Conservation (phyloP, 2,797 vertebrate genomes). For the Aphelocoma californica region DNA sequence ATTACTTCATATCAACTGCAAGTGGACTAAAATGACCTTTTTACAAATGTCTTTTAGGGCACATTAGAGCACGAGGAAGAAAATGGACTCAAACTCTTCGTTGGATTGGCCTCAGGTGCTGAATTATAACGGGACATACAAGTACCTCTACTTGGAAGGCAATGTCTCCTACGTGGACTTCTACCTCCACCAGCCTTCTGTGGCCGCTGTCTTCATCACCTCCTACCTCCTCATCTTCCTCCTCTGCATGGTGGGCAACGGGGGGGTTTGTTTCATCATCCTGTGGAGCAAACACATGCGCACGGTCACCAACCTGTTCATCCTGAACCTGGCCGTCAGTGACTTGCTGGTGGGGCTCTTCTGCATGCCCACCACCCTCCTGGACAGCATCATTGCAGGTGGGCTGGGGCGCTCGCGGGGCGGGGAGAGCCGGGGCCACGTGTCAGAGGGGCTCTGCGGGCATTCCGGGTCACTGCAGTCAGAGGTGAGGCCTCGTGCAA, state of each 20-base stretch:
- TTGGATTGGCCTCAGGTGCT: conserved; percentile 63
- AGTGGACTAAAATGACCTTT: neutral
- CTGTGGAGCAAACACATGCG: conserved; percentile 86
- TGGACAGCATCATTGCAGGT: conserved; percentile 96
- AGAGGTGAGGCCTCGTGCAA: neutral
- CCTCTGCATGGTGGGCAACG: conserved; percentile 89
- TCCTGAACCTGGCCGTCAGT: conserved; percentile 90
- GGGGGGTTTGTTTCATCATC: conserved; percentile 86
- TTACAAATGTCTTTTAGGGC: conserved; percentile 56
- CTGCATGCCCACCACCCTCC: conserved; percentile 92
- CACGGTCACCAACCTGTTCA: conserved; percentile 92
- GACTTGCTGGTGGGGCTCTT: conserved; percentile 94
- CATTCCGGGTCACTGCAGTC: neutral
- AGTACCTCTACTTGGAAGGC: conserved; percentile 43
- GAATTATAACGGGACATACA: conserved; percentile 39
- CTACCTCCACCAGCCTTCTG: conserved; percentile 85
- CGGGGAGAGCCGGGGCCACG: fast-evolving
- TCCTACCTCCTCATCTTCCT: conserved; percentile 93
- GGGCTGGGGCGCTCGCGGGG: fast-evolving
- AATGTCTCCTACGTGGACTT: conserved; percentile 88
- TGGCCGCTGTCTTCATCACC: conserved; percentile 83
- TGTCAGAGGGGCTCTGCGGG: neutral
- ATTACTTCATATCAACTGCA: neutral
- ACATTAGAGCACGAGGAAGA: conserved; percentile 71
- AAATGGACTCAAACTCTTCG: conserved; percentile 72